A percentile compares a stretch with the other conserved stretches of the same genome.
These are phyloP conservation scores for Plutomurus gul DNA, from an alignment of 1,140 invertebrate species.

Conservation along the genomic window DNA sequence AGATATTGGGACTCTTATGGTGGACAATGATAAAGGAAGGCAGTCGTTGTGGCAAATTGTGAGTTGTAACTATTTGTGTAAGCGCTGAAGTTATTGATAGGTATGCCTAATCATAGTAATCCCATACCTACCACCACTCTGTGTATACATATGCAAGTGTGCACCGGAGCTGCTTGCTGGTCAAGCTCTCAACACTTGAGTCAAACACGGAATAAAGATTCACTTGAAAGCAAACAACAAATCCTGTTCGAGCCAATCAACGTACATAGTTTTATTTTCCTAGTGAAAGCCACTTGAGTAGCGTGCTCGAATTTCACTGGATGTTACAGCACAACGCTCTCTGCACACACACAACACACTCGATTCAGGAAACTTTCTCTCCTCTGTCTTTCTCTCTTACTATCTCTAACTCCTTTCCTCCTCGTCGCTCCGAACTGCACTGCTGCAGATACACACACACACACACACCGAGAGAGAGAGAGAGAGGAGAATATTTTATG, in stretches of 20 bases:
- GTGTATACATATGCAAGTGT: no score
- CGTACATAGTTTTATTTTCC: background rate
- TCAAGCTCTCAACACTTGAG: constrained; percentile 1
- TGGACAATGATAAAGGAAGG: background rate
- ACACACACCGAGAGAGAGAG: no score
- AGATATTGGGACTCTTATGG: no score
- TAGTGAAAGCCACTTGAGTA: constrained; percentile 3
- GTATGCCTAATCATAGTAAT: background rate
- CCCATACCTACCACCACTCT: background rate
- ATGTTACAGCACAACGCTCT: no score
- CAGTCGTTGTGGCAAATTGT: background rate
- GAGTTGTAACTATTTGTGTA: background rate
- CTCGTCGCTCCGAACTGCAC: no score
- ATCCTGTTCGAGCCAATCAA: background rate
- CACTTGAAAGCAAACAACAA: background rate
- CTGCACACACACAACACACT: no score
- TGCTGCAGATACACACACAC: no score
- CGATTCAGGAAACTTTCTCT: no score
- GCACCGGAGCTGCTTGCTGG: no score
- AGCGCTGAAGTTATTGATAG: background rate
- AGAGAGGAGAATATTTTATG: no score
- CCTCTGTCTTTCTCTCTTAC: no score
- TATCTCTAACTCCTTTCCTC: no score
- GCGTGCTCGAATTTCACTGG: background rate
- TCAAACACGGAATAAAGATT: constrained; percentile 16